Evolutionary conservation across 2,888 invertebrate species (phyloP).

Genomic region (Limenitis camilla): DNA sequence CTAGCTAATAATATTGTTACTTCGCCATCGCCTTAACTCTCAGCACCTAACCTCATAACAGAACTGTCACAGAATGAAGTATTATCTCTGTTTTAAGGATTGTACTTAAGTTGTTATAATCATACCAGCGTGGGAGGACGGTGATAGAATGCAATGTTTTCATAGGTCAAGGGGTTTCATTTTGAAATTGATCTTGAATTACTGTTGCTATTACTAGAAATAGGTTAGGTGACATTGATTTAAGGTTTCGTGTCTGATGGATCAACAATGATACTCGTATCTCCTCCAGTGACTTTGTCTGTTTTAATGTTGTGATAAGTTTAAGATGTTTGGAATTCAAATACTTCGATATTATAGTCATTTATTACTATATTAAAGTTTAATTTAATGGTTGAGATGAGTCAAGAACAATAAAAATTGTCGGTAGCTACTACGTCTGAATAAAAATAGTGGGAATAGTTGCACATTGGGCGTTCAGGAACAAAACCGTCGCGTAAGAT

Average conservation of each 20-base stretch:
- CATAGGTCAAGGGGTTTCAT: conserved; percentile 25
- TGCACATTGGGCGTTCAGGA: too few species aligned
- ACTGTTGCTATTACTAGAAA: not conserved
- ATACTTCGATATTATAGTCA: too few species aligned
- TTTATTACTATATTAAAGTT: too few species aligned
- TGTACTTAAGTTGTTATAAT: conserved; percentile 21
- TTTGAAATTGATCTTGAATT: conserved; percentile 13
- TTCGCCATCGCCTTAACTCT: not conserved
- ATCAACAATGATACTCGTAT: too few species aligned
- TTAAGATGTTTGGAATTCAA: too few species aligned
- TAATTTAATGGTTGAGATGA: too few species aligned
- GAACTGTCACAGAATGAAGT: conserved; percentile 14
- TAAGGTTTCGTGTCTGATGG: not conserved
- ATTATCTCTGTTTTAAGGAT: conserved; percentile 17
- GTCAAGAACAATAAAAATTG: too few species aligned
- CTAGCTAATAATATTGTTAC: not conserved
- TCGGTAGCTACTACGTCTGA: too few species aligned
- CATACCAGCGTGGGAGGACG: conserved; percentile 24
- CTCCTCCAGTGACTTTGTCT: too few species aligned
- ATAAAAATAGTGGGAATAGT: too few species aligned
- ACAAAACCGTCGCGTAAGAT: too few species aligned
- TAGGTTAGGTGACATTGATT: not conserved
- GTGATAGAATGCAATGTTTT: conserved; percentile 26
- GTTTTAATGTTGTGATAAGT: too few species aligned
- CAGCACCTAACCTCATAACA: conserved; percentile 4